Evolutionary conservation across 2,888 invertebrate species (phyloP).

Genomic region (Crematogaster levior): DNA sequence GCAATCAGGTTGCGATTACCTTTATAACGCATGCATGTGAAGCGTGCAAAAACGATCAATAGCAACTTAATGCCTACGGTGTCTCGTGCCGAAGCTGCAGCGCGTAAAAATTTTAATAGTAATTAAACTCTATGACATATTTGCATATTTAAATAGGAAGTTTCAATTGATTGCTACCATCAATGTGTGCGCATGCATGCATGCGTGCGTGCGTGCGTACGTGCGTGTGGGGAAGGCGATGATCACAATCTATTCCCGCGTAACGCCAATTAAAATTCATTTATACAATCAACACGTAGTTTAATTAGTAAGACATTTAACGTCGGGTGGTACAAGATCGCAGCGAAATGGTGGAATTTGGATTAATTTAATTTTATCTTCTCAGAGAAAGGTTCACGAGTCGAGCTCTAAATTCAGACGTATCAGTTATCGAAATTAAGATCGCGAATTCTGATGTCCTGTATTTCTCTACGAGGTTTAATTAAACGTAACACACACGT

Average conservation of each 20-base stretch:
- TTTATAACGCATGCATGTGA: constrained; percentile 1
- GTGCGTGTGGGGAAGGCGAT: no score
- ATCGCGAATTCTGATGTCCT: not conserved
- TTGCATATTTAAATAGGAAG: constrained; percentile 20
- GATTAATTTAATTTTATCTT: not conserved
- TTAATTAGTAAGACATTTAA: not conserved
- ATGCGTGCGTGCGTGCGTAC: no score
- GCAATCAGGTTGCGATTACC: constrained; percentile 33
- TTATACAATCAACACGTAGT: not conserved
- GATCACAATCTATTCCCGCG: not conserved
- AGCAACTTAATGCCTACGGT: not conserved
- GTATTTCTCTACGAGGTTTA: not conserved
- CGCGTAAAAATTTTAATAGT: constrained; percentile 20
- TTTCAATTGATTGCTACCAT: constrained; percentile 4
- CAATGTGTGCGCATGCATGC: no score
- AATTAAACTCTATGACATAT: not conserved
- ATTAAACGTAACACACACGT: not conserved
- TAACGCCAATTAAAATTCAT: constrained; percentile 6
- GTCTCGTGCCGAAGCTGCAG: not conserved
- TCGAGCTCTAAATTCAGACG: not conserved
- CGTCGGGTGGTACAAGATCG: not conserved
- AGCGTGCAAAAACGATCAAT: constrained; percentile 39
- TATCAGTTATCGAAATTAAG: not conserved
- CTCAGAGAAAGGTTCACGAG: not conserved
- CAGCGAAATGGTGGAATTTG: not conserved